Conservation (phyloP, 2,113 vertebrate species). For the Cichladusa arquata region DNA sequence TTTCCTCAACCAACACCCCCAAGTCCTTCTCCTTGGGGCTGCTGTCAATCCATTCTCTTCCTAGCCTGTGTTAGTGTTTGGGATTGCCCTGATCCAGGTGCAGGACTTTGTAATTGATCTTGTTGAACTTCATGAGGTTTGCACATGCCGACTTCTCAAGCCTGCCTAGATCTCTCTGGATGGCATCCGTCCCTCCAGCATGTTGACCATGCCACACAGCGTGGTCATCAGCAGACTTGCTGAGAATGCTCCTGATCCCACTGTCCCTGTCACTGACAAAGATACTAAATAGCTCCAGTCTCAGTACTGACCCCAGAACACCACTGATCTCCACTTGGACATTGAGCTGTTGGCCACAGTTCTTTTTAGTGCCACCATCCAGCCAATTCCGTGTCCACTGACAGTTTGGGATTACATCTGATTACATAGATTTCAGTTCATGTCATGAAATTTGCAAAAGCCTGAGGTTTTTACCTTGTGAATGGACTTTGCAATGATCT, state of each 20-base stretch:
- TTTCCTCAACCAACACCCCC: not conserved
- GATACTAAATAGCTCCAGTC: not conserved
- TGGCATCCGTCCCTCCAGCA: not conserved
- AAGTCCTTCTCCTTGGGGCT: not conserved
- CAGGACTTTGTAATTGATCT: not conserved
- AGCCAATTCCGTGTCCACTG: not conserved
- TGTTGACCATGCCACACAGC: not conserved
- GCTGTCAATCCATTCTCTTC: not conserved
- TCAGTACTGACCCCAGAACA: not conserved
- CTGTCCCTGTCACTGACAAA: not conserved
- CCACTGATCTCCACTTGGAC: not conserved
- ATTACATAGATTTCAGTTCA: not conserved
- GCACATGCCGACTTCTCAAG: not conserved
- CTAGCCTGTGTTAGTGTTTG: not conserved
- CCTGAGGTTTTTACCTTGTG: not conserved
- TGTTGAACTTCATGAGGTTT: not conserved
- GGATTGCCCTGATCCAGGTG: not conserved
- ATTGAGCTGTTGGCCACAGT: not conserved
- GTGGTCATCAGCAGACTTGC: not conserved
- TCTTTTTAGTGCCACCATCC: not conserved
- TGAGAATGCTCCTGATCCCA: not conserved
- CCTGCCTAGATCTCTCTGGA: not conserved
- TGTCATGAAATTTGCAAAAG: not conserved
- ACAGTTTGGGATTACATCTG: not conserved
- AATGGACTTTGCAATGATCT: not conserved